These are phyloP conservation scores for Actinopyga echinites DNA, from an alignment of 53 echinoderm and acorn worm genomes.

Conservation along the genomic window DNA sequence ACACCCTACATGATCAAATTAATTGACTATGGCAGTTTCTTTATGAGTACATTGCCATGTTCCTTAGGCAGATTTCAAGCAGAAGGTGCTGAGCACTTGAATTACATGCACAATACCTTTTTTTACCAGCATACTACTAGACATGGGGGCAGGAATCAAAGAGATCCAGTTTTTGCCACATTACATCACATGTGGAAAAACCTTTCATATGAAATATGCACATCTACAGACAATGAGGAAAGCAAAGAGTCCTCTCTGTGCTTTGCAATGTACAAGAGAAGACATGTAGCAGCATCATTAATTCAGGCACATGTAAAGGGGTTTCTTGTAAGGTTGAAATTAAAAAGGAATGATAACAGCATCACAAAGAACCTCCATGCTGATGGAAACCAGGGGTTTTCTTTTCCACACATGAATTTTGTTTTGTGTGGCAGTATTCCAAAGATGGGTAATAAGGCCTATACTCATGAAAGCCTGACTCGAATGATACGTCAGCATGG, in stretches of 20 bases:
- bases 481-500: neutral
- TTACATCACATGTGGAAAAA: conserved; percentile 11
- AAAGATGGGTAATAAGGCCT: neutral
- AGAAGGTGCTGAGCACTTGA: conserved; percentile 5
- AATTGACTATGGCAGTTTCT: conserved; percentile 29
- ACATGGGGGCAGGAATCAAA: neutral
- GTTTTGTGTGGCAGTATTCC: neutral
- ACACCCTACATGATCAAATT: conserved; percentile 64
- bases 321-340: neutral
- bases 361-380: neutral
- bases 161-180: conserved; percentile 7
- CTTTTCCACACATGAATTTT: neutral
- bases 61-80: conserved; percentile 36
- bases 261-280: neutral
- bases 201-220: neutral
- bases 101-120: neutral
- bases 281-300: neutral
- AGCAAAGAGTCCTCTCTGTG: neutral
- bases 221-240: neutral
- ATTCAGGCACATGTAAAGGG: neutral
- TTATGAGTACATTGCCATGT: neutral
- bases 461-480: neutral
- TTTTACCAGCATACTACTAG: neutral
- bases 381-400: neutral
- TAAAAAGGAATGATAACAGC: too few relatives aligned